phyloP scores from a whole-genome alignment of 2,888 invertebrate genomes.

The Nephrotoma guestfalica region DNA sequence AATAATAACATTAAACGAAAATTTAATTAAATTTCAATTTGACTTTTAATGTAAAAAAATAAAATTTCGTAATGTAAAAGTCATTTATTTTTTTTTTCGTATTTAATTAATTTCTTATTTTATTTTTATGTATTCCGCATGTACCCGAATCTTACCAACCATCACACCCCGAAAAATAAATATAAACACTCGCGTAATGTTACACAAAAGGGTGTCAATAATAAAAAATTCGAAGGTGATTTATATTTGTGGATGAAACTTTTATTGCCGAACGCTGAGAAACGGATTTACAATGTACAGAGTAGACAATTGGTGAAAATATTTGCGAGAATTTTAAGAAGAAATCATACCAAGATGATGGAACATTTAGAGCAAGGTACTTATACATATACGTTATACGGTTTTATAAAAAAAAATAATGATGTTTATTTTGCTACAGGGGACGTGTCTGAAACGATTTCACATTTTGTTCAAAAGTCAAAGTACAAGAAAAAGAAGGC shows the following conservation, averaged over 20 bases:
- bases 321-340: conserved; percentile 64
- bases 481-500: conserved; percentile 39
- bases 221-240: conserved; percentile 60
- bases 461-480: conserved; percentile 58
- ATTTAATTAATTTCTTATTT: not conserved
- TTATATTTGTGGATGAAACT: conserved; percentile 66
- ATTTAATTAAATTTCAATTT: not conserved
- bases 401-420: not conserved
- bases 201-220: conserved; percentile 33
- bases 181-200: not conserved
- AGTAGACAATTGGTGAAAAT: conserved; percentile 82
- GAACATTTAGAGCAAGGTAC: conserved; percentile 65
- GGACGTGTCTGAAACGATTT: conserved; percentile 78
- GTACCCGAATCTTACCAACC: not conserved
- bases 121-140: not conserved
- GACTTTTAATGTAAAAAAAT: not conserved
- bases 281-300: conserved; percentile 81
- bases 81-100: not conserved
- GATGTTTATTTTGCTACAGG: conserved; percentile 25
- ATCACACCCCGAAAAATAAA: not conserved
- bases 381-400: not conserved
- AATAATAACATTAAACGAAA: not conserved
- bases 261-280: conserved; percentile 66
- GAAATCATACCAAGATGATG: conserved; percentile 65
- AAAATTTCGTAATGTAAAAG: not conserved